Evolutionary conservation across 1,140 invertebrate species (phyloP), one percentile per base, ranked within the genome.

Genomic region (Leucophenga varia): DNA sequence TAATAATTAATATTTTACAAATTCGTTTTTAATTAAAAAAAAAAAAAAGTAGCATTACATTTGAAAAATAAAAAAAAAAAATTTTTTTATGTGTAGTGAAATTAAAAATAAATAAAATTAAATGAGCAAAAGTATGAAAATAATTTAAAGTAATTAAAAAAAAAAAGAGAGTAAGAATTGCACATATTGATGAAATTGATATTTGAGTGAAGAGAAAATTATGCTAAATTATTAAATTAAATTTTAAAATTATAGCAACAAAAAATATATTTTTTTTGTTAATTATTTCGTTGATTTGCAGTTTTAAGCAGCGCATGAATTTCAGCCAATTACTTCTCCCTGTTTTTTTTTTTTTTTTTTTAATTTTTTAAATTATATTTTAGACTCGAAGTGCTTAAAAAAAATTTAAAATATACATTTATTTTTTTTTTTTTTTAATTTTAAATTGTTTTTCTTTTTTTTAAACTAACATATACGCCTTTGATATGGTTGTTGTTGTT

Each of bases 401-500:
- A 39, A 21, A n/a, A 21, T 14, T 53, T 54, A 46, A 58, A 48
- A 42, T 55, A 39, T 40, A 40, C 16, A 30, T 44, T 20, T 17
- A 41, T 18, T 47, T 44, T 16, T 31, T 32, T 17, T 35, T 57
- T 55, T 55, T 35, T 41, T 45, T 44, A 40, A 35, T 58, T 41
- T 44, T 51, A 25, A 32, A 31, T 49, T 37, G 20, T 50, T 57
- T 43, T 50, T 53, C 43, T 64, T 65, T 55, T 63, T 52, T 42
- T 52, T 57, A 59, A 67, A 68, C 56, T 67, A 67, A 67, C 63
- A 67, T 69, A 69, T 69, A 69, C 65, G 65, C 65, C 64, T 64
- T 69, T 69, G 65, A 69, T 69, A 69, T 69, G 65, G 65, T 69
- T 69, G 65, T 64, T 69, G 51, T 50, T 59, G 64, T 69, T 69